A percentile compares a stretch with the other conserved stretches of the same genome.
Evolutionary conservation across 2,113 vertebrate genomes (phyloP).

Genomic region (Labeo rohita): DNA sequence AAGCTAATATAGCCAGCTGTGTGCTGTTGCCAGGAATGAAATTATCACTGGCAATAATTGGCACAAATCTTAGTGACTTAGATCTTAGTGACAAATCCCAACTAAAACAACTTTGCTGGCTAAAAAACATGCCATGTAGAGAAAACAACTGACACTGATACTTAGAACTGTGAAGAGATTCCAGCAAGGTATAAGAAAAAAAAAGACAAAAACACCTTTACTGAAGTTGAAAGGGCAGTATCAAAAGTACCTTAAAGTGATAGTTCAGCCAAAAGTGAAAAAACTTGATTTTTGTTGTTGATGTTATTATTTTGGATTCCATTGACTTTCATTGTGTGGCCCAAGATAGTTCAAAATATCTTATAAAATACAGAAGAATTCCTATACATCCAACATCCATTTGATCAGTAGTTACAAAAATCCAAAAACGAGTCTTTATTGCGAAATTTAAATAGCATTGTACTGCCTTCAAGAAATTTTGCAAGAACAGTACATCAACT

Average conservation of each 20-base stretch:
- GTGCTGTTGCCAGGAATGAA: conserved; percentile 25
- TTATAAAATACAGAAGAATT: no score
- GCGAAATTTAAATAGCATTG: no score
- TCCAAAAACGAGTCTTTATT: no score
- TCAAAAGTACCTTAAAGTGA: not conserved
- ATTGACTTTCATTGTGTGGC: not conserved
- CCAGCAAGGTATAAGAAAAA: not conserved
- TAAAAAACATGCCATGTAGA: not conserved
- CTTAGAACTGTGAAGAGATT: not conserved
- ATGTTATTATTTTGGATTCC: not conserved
- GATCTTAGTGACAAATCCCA: not conserved
- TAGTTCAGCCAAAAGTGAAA: not conserved
- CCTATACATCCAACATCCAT: no score
- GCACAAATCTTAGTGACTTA: not conserved
- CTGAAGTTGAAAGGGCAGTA: not conserved
- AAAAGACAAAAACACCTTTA: not conserved
- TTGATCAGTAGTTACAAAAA: no score
- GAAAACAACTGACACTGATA: not conserved
- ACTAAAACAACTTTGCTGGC: not conserved
- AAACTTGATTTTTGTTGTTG: not conserved
- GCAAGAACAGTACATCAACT: no score
- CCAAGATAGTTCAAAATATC: not conserved
- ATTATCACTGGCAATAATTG: conserved; percentile 24
- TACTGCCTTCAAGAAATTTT: no score
- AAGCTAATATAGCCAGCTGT: conserved; percentile 28